These are phyloP conservation scores for Falco columbarius DNA, from an alignment of 2,797 vertebrate species.

Conservation along the genomic window DNA sequence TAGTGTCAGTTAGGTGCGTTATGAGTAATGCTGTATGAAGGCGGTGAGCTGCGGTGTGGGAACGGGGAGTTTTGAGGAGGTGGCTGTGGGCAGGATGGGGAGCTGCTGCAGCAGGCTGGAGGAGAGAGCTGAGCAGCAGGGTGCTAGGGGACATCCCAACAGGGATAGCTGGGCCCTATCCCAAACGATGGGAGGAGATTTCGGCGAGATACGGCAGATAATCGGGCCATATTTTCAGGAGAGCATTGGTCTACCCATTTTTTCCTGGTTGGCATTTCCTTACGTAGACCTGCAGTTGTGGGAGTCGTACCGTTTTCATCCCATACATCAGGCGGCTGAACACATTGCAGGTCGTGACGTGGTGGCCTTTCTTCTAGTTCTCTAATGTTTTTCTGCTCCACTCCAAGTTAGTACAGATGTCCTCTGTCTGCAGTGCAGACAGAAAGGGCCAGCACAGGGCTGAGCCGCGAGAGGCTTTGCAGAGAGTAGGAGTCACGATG, in stretches of 20 bases:
- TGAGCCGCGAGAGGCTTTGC: not conserved
- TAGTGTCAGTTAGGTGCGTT: not conserved
- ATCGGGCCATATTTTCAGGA: not conserved
- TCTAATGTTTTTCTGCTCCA: not conserved
- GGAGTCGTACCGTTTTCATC: not conserved
- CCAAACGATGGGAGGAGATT: not conserved
- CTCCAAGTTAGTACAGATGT: not conserved
- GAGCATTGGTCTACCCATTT: not conserved
- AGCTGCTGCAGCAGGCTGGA: not conserved
- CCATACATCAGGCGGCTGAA: not conserved
- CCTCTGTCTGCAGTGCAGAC: not conserved
- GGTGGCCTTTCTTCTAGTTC: not conserved
- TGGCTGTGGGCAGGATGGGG: not conserved
- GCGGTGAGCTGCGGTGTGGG: not conserved
- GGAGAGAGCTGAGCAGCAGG: not conserved
- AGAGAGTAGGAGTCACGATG: fast-evolving
- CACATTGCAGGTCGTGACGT: fast-evolving
- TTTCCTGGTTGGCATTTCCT: not conserved
- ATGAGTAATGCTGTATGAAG: not conserved
- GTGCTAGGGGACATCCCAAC: not conserved
- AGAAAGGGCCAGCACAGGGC: not conserved
- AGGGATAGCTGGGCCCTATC: not conserved
- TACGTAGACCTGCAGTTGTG: not conserved
- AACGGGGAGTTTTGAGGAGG: not conserved
- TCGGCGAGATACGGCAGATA: not conserved